Evolutionary conservation across 2,113 vertebrate genomes (phyloP), one percentile per base, ranked within the genome.

Genomic region (Struthio camelus): DNA sequence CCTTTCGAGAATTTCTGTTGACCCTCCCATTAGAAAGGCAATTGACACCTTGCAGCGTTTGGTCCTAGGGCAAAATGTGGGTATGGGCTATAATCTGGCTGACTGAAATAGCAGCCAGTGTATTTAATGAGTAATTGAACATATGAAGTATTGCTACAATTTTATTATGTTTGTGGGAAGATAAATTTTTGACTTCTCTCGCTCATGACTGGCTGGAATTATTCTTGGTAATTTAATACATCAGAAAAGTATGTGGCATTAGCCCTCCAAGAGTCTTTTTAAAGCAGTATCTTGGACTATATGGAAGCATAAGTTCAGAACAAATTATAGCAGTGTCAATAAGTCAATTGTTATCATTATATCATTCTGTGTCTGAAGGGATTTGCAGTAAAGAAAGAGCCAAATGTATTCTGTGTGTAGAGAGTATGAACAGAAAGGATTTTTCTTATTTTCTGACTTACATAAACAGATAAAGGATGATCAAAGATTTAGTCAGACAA

Each of bases 1-100:
- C 86, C 81, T 95, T 93, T 79, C 76, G 59, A 94, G 90, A 96
- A 93, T 85, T 97, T 95, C 89, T 1, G 0, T 75, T 83, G 92
- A 83, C 59, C 58, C 87, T 92, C 73, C 50, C 28, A 40, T 80
- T 62, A 65, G 73, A 56, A 92, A 91, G 42, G 64, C 78, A 53
- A 58, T 73, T 85, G 82, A 73, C 93, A 97, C 72, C 76, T 94
- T 76, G 56, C 69, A 93, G 27, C 46, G 58, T 64, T 85, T 83
- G 62, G 80, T 87, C 16, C 61, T 34, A 76, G 78, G 75, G 75
- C 66, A 81, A 42, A 73, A 38, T 91, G 62, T 90, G 64, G 42
- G 14, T 19, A n/a, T 30, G 46, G 38, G 4, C 62, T 89, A 3
- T 80, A 54, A 81, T 30, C 32, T 73, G 25, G 36, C 27, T 86